phyloP scores from a whole-genome alignment of 1,140 invertebrate genomes.

The Oppia nitens region DNA sequence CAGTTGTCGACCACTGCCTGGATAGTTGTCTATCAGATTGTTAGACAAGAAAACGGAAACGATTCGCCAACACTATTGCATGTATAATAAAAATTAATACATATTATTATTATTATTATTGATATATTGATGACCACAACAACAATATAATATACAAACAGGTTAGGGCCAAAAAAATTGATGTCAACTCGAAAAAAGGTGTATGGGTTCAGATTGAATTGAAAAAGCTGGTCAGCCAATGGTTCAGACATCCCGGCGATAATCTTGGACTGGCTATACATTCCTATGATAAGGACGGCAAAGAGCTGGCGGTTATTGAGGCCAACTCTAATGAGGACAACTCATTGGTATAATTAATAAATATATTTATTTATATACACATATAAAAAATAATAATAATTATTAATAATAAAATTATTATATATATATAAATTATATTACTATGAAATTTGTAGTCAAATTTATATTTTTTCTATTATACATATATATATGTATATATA shows the following conservation, averaged over 20 bases:
- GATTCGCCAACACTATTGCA: slow-evolving; percentile 16
- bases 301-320: slow-evolving; percentile 29
- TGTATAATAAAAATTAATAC: background rate
- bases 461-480: no score
- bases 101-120: background rate
- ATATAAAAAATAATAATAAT: no score
- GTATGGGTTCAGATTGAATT: slow-evolving; percentile 55
- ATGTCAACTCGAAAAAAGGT: slow-evolving; percentile 27
- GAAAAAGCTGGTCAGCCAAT: slow-evolving; percentile 51
- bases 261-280: slow-evolving; percentile 55
- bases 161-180: slow-evolving; percentile 14
- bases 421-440: no score
- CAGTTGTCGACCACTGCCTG: slow-evolving; percentile 19
- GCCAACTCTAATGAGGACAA: slow-evolving; percentile 18
- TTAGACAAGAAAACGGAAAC: slow-evolving; percentile 7
- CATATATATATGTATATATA: no score
- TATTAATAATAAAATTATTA: no score
- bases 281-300: slow-evolving; percentile 31
- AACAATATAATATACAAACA: background rate
- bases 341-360: slow-evolving; percentile 10
- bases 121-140: background rate
- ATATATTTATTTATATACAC: no score
- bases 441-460: no score
- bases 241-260: slow-evolving; percentile 49
- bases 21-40: slow-evolving; percentile 22